Conservation (phyloP, 2,888 invertebrate genomes). For the Sphinx pinastri region DNA sequence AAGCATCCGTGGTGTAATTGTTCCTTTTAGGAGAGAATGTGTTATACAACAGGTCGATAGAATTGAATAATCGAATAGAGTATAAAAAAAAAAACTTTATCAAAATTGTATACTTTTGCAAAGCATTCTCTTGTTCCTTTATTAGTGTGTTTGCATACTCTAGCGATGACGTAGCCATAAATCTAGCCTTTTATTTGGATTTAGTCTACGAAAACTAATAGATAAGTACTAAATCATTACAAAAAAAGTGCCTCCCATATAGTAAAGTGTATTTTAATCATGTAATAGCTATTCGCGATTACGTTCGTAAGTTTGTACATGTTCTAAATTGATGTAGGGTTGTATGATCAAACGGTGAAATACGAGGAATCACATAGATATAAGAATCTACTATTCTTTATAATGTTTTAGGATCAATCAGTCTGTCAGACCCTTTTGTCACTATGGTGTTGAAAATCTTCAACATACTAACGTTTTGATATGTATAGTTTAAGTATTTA, state of each 20-base stretch:
- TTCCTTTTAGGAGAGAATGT: no score
- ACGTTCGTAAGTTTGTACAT: neutral
- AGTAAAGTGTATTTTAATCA: conserved; percentile 32
- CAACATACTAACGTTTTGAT: neutral
- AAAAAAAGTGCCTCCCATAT: conserved; percentile 44
- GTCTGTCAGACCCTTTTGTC: neutral
- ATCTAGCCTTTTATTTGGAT: neutral
- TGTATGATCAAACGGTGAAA: neutral
- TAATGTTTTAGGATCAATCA: neutral
- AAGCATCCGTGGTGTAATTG: no score
- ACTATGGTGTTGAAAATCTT: neutral
- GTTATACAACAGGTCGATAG: no score
- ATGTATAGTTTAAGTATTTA: conserved; percentile 12
- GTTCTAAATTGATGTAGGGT: neutral
- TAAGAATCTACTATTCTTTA: neutral
- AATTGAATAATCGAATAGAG: no score
- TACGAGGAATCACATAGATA: neutral
- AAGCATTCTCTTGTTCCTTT: no score
- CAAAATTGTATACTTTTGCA: no score
- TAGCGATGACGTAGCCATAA: neutral
- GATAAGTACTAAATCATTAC: conserved; percentile 29
- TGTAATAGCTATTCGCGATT: conserved; percentile 23
- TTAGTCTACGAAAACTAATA: conserved; percentile 14
- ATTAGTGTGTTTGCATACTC: no score
- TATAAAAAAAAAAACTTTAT: no score